phyloP scores from a whole-genome alignment of 2,113 vertebrate genomes.

The Macroglossus sobrinus region DNA sequence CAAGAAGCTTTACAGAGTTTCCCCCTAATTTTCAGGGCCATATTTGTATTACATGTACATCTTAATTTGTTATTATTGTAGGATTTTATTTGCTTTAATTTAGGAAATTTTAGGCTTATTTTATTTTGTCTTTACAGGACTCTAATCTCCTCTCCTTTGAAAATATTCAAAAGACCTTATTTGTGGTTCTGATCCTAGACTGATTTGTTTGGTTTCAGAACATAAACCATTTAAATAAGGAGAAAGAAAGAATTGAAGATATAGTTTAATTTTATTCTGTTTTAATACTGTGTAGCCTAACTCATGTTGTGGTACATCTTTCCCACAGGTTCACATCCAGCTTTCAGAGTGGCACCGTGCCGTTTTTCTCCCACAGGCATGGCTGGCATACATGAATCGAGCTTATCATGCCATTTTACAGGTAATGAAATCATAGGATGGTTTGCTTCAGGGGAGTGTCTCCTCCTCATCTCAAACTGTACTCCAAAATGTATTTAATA shows the following conservation, averaged over 20 bases:
- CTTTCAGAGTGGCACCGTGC: constrained; percentile 95
- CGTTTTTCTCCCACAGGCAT: constrained; percentile 91
- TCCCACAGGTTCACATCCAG: constrained; percentile 93
- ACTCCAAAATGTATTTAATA: neutral
- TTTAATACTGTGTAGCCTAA: neutral
- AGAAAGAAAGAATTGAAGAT: neutral
- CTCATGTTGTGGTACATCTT: neutral
- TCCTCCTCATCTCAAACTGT: neutral
- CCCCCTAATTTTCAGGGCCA: constrained; percentile 43
- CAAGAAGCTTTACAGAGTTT: constrained; percentile 34
- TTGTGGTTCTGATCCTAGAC: constrained; percentile 28
- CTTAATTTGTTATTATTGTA: constrained; percentile 50
- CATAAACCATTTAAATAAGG: constrained; percentile 8
- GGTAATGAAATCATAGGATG: constrained; percentile 76
- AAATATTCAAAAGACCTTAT: constrained; percentile 37
- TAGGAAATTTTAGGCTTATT: constrained; percentile 62
- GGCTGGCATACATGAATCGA: constrained; percentile 92
- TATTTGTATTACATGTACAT: constrained; percentile 38
- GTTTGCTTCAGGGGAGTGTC: neutral
- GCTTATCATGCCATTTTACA: constrained; percentile 91
- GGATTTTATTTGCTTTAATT: constrained; percentile 64
- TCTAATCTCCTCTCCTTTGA: constrained; percentile 40
- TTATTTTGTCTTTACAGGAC: constrained; percentile 33
- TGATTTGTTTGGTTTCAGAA: constrained; percentile 37
- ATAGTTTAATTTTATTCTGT: neutral